phyloP scores from a whole-genome alignment of 2,113 vertebrate genomes.

The Anser brachyrhynchus region DNA sequence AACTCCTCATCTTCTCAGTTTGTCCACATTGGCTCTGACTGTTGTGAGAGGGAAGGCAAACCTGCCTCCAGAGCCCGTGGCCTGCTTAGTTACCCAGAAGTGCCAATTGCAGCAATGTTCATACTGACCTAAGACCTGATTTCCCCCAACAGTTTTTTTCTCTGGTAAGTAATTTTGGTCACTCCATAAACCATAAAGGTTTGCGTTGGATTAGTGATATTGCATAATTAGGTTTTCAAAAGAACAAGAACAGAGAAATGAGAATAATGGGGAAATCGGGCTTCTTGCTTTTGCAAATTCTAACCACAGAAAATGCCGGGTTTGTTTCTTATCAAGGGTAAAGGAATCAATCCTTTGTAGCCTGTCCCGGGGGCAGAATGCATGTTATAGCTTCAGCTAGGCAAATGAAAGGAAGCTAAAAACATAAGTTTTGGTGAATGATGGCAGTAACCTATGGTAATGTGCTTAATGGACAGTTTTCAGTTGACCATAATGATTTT shows the following conservation, averaged over 20 bases:
- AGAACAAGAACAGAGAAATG: slow-evolving; percentile 70
- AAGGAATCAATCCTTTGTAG: neutral
- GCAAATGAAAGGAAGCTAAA: slow-evolving; percentile 34
- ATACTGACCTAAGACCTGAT: neutral
- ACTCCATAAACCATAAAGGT: slow-evolving; percentile 39
- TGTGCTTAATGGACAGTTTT: slow-evolving; percentile 58
- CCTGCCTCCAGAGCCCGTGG: neutral
- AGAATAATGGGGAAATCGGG: slow-evolving; percentile 57
- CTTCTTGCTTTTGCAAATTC: slow-evolving; percentile 63
- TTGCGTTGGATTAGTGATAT: neutral
- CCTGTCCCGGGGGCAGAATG: neutral
- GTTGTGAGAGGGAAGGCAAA: neutral
- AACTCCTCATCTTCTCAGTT: neutral
- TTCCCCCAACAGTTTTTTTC: neutral
- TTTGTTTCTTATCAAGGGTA: slow-evolving; percentile 4
- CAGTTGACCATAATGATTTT: slow-evolving; percentile 75
- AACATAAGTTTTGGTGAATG: neutral
- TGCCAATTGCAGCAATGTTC: neutral
- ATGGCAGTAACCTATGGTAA: neutral
- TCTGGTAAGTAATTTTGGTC: neutral
- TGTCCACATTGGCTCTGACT: neutral
- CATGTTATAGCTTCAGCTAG: slow-evolving; percentile 4
- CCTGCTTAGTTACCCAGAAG: neutral
- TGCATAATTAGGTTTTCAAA: slow-evolving; percentile 62
- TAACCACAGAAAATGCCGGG: slow-evolving; percentile 33